Base-by-base conservation (phyloP, 2,797 vertebrate species). In the Dromococcyx pavoninus region DNA sequence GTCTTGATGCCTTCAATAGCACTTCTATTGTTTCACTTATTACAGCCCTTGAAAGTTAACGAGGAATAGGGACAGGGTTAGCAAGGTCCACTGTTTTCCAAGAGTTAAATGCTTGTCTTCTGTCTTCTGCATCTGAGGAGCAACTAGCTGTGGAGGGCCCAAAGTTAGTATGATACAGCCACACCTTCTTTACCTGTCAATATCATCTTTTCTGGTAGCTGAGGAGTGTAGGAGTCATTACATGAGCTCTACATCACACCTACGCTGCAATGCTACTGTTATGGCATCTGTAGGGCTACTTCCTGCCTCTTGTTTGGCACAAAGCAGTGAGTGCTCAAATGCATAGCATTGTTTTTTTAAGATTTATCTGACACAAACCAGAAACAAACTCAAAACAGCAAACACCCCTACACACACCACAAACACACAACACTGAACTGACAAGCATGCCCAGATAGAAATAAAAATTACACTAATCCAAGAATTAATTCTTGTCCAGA, bases 221-320 rank as follows among this genome's bases (percentile, higher is more conserved):
- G 50, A 50, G 37, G 16, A 64, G 14, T 0, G 0, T 2, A 37
- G 25, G 46, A 81, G 22, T 21, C 41, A 27, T 77, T 51, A n/a
- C 4, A 4, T 9, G 35, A 86, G 10, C 23, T 82, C 75, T 61
- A 39, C 28, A 37, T 53, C 41, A 3, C 37, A 4, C n/a, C 64
- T 41, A 11, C 5, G 7, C 15, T 51, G 13, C 19, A 61, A 28
- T 66, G 69, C 35, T 86, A 25, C 70, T 51, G 16, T 65, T 72
- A 23, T 76, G 32, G 35, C 27, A 88, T 12, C 28, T 39, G 17
- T 8, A 65, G 32, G 14, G 32, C 27, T 43, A 25, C 51, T 66
- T 82, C 3, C 0, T 41, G 17, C 35, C 23, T 84, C 48, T 41
- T 28, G 7, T 25, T 44, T 56, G 44, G 33, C 32, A 89, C 53